These are phyloP conservation scores for Globia sparganii DNA, from an alignment of 2,888 invertebrate genomes.

Conservation along the genomic window DNA sequence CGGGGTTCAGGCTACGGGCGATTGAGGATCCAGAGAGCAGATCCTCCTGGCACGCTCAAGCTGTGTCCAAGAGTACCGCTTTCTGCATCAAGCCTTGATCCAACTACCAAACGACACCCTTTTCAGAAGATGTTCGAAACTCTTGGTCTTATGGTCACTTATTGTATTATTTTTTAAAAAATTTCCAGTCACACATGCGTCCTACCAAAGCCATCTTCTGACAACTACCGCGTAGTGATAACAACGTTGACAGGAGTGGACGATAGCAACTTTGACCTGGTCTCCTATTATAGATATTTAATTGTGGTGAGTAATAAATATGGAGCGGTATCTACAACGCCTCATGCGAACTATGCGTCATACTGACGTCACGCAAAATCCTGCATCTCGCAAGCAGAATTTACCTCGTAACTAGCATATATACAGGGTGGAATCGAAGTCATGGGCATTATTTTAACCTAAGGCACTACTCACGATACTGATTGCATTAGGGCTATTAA, in stretches of 20 bases:
- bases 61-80: background rate
- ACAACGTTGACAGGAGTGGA: slow-evolving; percentile 29
- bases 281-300: slow-evolving; percentile 41
- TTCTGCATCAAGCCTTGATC: background rate
- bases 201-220: slow-evolving; percentile 54
- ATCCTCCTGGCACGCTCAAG: background rate
- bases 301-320: slow-evolving; percentile 49
- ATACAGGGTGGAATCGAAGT: too few species aligned
- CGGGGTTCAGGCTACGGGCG: background rate
- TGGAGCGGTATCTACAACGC: fast-evolving
- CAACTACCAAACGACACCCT: background rate
- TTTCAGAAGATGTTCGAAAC: background rate
- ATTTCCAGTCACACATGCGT: slow-evolving; percentile 47
- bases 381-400: too few species aligned
- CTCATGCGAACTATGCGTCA: too few species aligned
- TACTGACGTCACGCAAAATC: too few species aligned
- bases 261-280: slow-evolving; percentile 18
- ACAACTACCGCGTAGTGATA: slow-evolving; percentile 62
- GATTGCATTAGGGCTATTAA: too few species aligned
- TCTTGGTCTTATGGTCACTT: too few species aligned
- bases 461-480: too few species aligned
- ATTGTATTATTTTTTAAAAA: background rate
- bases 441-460: too few species aligned
- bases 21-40: background rate
- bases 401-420: too few species aligned